phyloP scores from a whole-genome alignment of 2,888 invertebrate species.

The Xiphydria camelus region DNA sequence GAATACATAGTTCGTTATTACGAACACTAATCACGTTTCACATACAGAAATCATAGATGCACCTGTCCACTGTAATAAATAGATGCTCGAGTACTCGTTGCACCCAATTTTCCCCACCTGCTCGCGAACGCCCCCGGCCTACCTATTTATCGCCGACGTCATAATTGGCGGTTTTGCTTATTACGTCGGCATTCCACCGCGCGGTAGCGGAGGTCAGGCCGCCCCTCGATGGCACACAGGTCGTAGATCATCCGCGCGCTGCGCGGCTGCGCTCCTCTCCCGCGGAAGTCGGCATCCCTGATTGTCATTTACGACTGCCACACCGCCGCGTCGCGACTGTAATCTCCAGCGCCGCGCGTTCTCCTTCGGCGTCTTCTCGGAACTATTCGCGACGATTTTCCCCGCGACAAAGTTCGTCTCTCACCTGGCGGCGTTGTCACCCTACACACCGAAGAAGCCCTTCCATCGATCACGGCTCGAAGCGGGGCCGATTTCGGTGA shows the following conservation, averaged over 20 bases:
- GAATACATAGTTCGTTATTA: too few relatives aligned
- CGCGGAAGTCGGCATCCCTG: constrained; percentile 20
- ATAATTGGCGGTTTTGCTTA: constrained; percentile 50
- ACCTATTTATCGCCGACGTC: constrained; percentile 33
- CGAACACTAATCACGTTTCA: too few relatives aligned
- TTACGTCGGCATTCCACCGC: constrained; percentile 41
- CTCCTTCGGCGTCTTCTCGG: constrained; percentile 10
- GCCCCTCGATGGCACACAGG: constrained; percentile 14
- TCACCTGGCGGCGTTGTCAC: constrained; percentile 18
- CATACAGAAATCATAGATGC: too few relatives aligned
- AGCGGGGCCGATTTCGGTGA: too few relatives aligned
- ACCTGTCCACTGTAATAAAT: too few relatives aligned
- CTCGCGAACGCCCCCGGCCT: too few relatives aligned
- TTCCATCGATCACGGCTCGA: too few relatives aligned
- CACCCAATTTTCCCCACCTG: too few relatives aligned
- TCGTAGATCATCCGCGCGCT: constrained; percentile 39
- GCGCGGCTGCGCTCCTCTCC: constrained; percentile 7
- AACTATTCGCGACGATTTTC: background rate
- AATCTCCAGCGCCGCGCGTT: constrained; percentile 46
- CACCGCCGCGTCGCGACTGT: too few relatives aligned
- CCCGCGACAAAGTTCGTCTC: background rate
- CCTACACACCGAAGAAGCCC: constrained; percentile 15
- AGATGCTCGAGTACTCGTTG: too few relatives aligned
- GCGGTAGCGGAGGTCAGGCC: constrained; percentile 40
- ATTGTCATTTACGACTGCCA: constrained; percentile 44